Percentiles rank a stretch among this genome's conserved stretches.
Evolutionary conservation across 2,888 invertebrate genomes (phyloP).

Genomic region (Ctenicera cuprea): DNA sequence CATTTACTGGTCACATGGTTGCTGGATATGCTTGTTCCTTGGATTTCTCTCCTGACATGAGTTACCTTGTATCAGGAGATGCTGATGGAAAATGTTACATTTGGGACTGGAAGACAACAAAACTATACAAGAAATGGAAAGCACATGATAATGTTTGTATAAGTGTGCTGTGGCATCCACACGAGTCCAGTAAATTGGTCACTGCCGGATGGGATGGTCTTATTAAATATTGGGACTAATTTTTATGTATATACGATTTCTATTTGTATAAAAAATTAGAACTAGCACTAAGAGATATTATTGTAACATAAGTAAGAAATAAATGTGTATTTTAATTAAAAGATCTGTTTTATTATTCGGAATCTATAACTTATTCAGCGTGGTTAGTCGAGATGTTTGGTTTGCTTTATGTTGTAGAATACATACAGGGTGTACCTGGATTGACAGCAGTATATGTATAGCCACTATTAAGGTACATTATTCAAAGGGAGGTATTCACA

Average conservation of each 20-base stretch:
- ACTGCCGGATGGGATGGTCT: constrained; percentile 99
- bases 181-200: constrained; percentile 97
- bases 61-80: constrained; percentile 97
- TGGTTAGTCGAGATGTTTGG: no score
- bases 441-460: no score
- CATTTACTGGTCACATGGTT: constrained; percentile 99
- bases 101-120: constrained; percentile 99
- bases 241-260: neutral
- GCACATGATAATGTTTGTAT: constrained; percentile 99
- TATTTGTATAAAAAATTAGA: neutral
- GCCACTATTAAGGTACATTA: no score
- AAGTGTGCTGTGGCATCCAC: constrained; percentile 97
- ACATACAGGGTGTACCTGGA: no score
- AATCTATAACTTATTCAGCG: no score
- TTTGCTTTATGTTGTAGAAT: no score
- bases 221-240: constrained; percentile 96
- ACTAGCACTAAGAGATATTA: neutral
- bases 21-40: constrained; percentile 98
- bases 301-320: neutral
- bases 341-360: neutral
- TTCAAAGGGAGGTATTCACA: no score
- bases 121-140: constrained; percentile 98
- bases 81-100: constrained; percentile 99
- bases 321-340: neutral
- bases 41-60: constrained; percentile 99